Base-by-base conservation (phyloP, 2,888 invertebrate species). In the Scrobipalpa atriplicella region DNA sequence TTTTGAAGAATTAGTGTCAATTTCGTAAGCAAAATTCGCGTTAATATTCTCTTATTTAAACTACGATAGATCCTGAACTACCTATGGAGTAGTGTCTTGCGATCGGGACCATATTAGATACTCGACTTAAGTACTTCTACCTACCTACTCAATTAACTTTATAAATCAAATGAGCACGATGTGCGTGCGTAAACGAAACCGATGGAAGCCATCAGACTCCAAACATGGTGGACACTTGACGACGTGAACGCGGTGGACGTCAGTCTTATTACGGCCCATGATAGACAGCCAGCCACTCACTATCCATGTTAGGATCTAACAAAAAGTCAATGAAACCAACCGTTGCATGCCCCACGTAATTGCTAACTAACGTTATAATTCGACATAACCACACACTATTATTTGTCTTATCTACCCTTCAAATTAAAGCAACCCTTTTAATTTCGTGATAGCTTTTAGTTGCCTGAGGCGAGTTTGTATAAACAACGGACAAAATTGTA, bases 401-500 rank as follows among this genome's bases (percentile, higher is more conserved):
- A 63, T 63, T 52, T 36, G 18, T 64, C 54, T 64, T 64, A 64
- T 64, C 64, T 64, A 64, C 41, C 43, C 64, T 41, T 66, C 56
- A 66, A 66, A 66, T 56, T 41, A 56, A 58, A 66, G 39, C 64
- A 67, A 67, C 60, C 67, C 64, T 64, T 62, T 62, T 67, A 64
- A 67, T 64, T 67, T 63, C 58, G 56, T 52, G 63, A 63, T 63
- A 64, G 56, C 56, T 58, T 54, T 54, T 51, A 51, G 38, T 47
- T 38, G 67, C 65, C 52, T 21, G 36, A 51, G 65, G 65, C 67
- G 43, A 43, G 65, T 58, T 62, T 58, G 65, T 62, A 65, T 62
- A 56, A 56, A 62, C 66, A 68, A 71, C 68, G 68, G 47, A 66
- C 67, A 71, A 73, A 70, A 69, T 73, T 69, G 70, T 54, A 16